These are phyloP conservation scores for Vultur gryphus DNA, from an alignment of 2,797 vertebrate species.

Conservation along the genomic window DNA sequence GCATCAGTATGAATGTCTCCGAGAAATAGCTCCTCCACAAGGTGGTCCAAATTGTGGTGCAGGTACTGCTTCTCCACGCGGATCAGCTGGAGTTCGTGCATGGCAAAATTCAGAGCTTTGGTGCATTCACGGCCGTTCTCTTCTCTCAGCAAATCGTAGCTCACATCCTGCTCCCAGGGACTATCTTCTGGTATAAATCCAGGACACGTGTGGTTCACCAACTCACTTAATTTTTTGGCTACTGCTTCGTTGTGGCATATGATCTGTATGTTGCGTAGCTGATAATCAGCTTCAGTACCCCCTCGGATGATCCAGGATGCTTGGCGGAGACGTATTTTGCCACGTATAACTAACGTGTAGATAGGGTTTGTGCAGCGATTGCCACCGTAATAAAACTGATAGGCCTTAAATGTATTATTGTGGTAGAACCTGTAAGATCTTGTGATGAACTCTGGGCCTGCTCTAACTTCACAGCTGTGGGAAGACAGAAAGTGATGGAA, in stretches of 20 bases:
- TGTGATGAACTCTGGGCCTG: slow-evolving; percentile 93
- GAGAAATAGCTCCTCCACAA: slow-evolving; percentile 93
- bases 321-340: slow-evolving; percentile 89
- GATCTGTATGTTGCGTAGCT: slow-evolving; percentile 84
- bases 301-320: slow-evolving; percentile 96
- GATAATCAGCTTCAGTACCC: slow-evolving; percentile 92
- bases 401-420: slow-evolving; percentile 92
- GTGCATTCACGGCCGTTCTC: slow-evolving; percentile 85
- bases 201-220: slow-evolving; percentile 83
- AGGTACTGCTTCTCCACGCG: slow-evolving; percentile 92
- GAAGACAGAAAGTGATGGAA: neutral
- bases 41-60: slow-evolving; percentile 89
- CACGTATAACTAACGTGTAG: slow-evolving; percentile 87
- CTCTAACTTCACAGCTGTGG: slow-evolving; percentile 91
- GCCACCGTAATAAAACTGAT: slow-evolving; percentile 94
- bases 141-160: slow-evolving; percentile 88
- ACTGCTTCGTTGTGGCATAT: slow-evolving; percentile 82
- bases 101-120: slow-evolving; percentile 88
- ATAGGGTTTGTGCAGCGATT: slow-evolving; percentile 91
- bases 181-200: slow-evolving; percentile 70
- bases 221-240: slow-evolving; percentile 80
- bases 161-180: slow-evolving; percentile 79
- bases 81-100: slow-evolving; percentile 95
- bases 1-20: slow-evolving; percentile 93
- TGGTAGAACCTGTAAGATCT: slow-evolving; percentile 91